phyloP scores from a whole-genome alignment of 2,888 invertebrate species.

The Aleiodes alternator region DNA sequence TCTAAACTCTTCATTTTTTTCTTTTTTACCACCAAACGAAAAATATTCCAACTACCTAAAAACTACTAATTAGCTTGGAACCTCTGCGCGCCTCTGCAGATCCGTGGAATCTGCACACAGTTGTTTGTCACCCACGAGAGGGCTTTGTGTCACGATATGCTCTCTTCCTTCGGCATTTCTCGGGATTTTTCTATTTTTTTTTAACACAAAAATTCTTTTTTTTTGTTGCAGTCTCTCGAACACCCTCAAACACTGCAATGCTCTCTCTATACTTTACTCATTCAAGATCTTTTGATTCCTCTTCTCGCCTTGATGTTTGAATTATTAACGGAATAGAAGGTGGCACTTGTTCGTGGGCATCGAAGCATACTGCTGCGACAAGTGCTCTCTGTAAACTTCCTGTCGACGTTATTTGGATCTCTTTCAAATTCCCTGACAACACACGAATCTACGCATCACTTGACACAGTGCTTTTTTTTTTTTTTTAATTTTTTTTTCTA shows the following conservation, averaged over 20 bases:
- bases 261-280: not conserved
- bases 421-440: conserved; percentile 32
- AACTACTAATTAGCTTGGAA: conserved; percentile 68
- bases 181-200: not conserved
- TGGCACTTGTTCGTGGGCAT: conserved; percentile 50
- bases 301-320: conserved; percentile 64
- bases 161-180: conserved; percentile 41
- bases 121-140: conserved; percentile 67
- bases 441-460: not conserved
- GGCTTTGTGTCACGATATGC: conserved; percentile 32
- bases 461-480: not conserved
- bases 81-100: conserved; percentile 64
- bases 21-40: conserved; percentile 34
- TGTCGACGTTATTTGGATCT: conserved; percentile 47
- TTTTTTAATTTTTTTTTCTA: not conserved
- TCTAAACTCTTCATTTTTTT: conserved; percentile 54
- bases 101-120: conserved; percentile 67
- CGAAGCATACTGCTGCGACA: conserved; percentile 41
- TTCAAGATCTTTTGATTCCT: conserved; percentile 30
- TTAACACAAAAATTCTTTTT: conserved; percentile 12
- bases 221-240: conserved; percentile 10
- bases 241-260: conserved; percentile 32
- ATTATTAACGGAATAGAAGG: conserved; percentile 59
- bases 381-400: conserved; percentile 46
- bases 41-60: conserved; percentile 48